Evolutionary conservation across 2,113 vertebrate species (phyloP), one percentile per base, ranked within the genome.

Genomic region (Aegypius monachus): DNA sequence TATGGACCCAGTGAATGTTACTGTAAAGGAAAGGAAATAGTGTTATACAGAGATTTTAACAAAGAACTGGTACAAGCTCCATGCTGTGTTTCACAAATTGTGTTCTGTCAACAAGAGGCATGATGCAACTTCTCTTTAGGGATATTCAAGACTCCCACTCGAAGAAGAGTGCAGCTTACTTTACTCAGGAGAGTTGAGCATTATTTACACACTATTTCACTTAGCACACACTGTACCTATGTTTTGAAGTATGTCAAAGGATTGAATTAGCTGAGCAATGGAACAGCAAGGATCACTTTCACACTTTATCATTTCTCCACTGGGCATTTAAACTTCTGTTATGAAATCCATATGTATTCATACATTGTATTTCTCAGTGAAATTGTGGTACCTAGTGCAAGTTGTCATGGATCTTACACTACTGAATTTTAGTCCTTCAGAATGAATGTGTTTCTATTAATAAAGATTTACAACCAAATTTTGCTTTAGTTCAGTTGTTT

Each of bases 381-480:
- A 97, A 90, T 9, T 68, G 96, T 96, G 96, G 62, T 96, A 94
- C 94, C 91, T 96, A 72, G 90, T 94, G 93, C 81, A 92, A 95
- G 81, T 95, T 94, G 75, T 97, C 96, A 96, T 26, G 68, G 80
- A 92, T 85, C 86, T 59, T 72, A 93, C 87, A 95, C 96, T 93
- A 94, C 94, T 96, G 93, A 96, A 86, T 94, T 93, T 93, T 97
- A 94, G 93, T 97, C 85, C 95, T 96, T 77, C 96, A 90, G 95
- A 97, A 93, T 94, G 92, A 97, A 95, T 97, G 96, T 97, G 86
- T 98, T 98, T 98, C 97, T 98, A 98, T 98, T 98, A 98, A 98
- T 97, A 97, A 98, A 98, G 63, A 98, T 97, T 98, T 98, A 96
- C 89, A 97, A 78, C 86, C 95, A 95, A 93, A 94, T 81, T 96